Base-by-base conservation (phyloP, 2,797 vertebrate species). In the Tapera naevia region DNA sequence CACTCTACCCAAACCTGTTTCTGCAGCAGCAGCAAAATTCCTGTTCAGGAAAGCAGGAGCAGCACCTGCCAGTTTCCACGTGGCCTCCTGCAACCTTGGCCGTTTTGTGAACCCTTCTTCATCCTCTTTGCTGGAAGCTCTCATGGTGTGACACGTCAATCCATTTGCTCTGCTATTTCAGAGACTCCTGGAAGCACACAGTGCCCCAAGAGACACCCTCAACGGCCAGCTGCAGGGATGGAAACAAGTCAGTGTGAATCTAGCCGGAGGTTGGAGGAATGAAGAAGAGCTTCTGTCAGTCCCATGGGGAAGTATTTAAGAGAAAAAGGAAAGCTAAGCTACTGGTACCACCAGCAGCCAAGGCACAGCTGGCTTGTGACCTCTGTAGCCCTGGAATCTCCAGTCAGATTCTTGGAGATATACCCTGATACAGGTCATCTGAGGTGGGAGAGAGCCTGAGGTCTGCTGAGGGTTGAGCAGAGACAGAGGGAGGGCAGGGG, bases 11-110 rank as follows among this genome's bases (percentile, higher is more conserved):
- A 67, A 64, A 48, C 41, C 39, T 76, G 90, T 95, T 93, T 88
- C 95, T 83, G 94, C 90, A 80, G 94, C 83, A 96, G 93, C 91
- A 70, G 90, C 51, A 93, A 94, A 91, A 95, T 80, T 90, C 70
- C 60, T 17, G 0, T 93, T 86, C 81, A 88, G 88, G 76, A 86
- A 85, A 70, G 90, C 35, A 62, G 64, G 83, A 95, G 80, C 66
- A 27, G 51, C 1, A 46, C 39, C 66, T 86, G 90, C 86, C 64
- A 45, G 81, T 88, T 93, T 91, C 60, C 64, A 3, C 7, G 66
- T 60, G 67, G 76, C 83, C 89, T 93, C 80, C 88, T 73, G 66
- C 86, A 91, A 84, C 80, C 71, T 67, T 76, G 83, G 88, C 70
- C 83, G 87, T 62, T 88, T 32, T 70, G 46, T 88, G 89, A 91